Conservation (phyloP, 92 coral and sea anemone genomes). For the Parazoanthus swiftii region DNA sequence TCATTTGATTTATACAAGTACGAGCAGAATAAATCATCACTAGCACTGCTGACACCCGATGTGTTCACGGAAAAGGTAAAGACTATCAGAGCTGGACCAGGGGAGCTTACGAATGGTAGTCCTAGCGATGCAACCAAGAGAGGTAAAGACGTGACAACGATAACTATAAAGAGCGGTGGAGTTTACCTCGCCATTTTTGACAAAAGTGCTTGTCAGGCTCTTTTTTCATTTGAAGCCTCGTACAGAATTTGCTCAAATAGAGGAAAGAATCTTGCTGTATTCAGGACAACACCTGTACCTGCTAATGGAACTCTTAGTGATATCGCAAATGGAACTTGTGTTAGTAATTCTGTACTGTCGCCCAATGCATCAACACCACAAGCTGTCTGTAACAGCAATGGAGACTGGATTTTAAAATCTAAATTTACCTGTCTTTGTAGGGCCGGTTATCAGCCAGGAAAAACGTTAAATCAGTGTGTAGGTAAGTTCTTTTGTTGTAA, state of each 20-base stretch:
- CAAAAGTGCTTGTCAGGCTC: neutral
- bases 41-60: no score
- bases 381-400: neutral
- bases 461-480: neutral
- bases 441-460: neutral
- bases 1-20: slow-evolving; percentile 1
- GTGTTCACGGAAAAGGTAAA: neutral
- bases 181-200: neutral
- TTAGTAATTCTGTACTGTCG: neutral
- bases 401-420: neutral
- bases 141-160: neutral
- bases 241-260: neutral
- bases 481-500: neutral
- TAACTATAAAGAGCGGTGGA: neutral
- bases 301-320: neutral
- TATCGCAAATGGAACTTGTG: neutral
- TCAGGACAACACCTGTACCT: neutral
- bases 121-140: neutral
- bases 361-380: neutral
- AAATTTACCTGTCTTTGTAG: neutral
- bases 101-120: neutral
- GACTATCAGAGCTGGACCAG: slow-evolving; percentile 4
- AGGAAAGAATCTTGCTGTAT: neutral
- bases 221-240: no score
- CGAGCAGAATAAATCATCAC: neutral